A percentile compares a stretch with the other conserved stretches of the same genome.
Conservation (phyloP, 1,140 invertebrate species). For the Dendrolimus kikuchii region DNA sequence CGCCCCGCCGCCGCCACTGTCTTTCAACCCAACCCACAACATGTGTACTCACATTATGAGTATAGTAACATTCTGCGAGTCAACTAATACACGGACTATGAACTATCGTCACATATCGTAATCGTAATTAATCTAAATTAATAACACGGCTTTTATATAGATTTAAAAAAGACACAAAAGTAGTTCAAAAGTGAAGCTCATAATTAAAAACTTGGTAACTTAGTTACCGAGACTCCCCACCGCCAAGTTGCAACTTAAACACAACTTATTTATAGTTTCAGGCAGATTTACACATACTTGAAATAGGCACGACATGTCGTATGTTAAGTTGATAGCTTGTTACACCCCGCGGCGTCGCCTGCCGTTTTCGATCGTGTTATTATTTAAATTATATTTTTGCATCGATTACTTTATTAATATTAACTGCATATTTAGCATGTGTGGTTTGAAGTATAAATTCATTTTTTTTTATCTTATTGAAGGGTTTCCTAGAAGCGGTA, state of each 20-base stretch:
- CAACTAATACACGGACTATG: too few species aligned
- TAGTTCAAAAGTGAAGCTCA: neutral
- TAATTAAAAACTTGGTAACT: neutral
- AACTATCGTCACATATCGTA: too few species aligned
- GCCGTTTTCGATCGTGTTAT: constrained; percentile 2
- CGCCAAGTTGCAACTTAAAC: constrained; percentile 14
- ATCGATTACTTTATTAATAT: neutral
- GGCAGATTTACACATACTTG: constrained; percentile 11
- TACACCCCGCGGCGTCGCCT: constrained; percentile 8
- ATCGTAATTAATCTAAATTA: too few species aligned
- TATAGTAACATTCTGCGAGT: too few species aligned
- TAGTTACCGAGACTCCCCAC: constrained; percentile 12
- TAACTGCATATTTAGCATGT: too few species aligned
- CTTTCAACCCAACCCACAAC: too few species aligned
- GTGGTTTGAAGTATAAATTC: too few species aligned
- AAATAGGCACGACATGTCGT: constrained; percentile 2
- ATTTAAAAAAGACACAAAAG: constrained; percentile 5
- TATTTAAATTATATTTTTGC: constrained; percentile 4
- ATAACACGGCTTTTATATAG: neutral
- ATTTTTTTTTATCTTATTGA: too few species aligned
- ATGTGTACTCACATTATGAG: too few species aligned
- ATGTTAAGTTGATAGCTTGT: constrained; percentile 4
- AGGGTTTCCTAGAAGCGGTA: too few species aligned
- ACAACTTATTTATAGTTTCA: constrained; percentile 13
- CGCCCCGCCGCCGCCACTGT: too few species aligned